Evolutionary conservation across 2,113 vertebrate genomes (phyloP), one percentile per base, ranked within the genome.

Genomic region (Hoplias malabaricus): DNA sequence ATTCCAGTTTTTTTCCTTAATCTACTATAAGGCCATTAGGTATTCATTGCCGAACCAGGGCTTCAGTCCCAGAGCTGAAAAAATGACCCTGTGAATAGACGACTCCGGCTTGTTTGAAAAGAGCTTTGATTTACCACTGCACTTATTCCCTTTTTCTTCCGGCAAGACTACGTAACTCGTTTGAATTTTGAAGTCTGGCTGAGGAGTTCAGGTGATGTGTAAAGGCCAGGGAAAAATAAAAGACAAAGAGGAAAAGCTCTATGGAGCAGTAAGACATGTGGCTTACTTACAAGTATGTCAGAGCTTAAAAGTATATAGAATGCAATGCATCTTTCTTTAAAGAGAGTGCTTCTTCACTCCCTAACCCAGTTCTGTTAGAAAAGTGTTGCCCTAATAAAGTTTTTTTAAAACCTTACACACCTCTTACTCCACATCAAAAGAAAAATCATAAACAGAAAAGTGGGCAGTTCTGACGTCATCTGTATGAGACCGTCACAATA

Each of bases 331-430:
- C 68, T 72, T 48, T 31, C 46, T 5, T 75, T 50, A 11, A 62
- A 48, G 61, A 59, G 31, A 19, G n/a, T 27, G 31, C 27, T 50
- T n/a, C 65, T 61, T 77, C 46, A 48, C 53, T 40, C 36, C 27
- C 29, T 79, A 78, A 79, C 71, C 76, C 48, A 79, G 67, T 75
- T 82, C 14, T 57, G 33, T 54, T 75, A 33, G 25, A 70, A 68
- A 34, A 71, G 57, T 78, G 31, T 29, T 82, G 76, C 21, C 77
- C 68, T 76, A 83, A 71, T 76, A 83, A 81, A 82, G 61, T 40
- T 81, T 40, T 13, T 71, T 23, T 14, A 70, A 77, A 71, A 69
- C 50, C 61, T 61, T 59, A 40, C 23, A 38, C 4, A 68, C 70
- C 62, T 56, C 11, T 8, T 33, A 66, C 11, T 25, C 12, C 57